Conservation (phyloP, 2,888 invertebrate genomes). For the Zaprionus lineosus region DNA sequence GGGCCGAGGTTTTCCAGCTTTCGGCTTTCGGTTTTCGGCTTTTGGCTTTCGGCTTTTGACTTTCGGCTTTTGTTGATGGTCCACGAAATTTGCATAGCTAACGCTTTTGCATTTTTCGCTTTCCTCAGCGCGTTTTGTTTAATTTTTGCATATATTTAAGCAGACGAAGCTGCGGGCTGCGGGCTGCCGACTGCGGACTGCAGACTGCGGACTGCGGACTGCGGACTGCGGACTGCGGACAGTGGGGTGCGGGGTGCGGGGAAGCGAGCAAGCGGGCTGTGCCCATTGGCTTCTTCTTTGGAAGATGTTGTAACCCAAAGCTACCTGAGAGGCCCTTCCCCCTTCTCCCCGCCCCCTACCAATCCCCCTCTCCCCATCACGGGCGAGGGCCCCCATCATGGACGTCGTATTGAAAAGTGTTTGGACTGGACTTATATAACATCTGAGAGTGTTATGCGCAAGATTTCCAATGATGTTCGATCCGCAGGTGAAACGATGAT, state of each 20-base stretch:
- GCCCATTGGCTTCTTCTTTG: conserved; percentile 48
- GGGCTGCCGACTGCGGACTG: no score
- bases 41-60: no score
- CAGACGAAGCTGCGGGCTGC: no score
- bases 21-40: no score
- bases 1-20: no score
- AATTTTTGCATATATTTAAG: no score
- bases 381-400: no score
- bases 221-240: no score
- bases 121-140: conserved; percentile 52
- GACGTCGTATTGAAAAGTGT: background rate
- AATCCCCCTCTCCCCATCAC: background rate
- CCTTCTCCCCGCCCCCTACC: background rate
- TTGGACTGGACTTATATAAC: background rate
- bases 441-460: background rate
- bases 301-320: conserved; percentile 51
- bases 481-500: no score
- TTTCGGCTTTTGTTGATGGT: conserved; percentile 5
- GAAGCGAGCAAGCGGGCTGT: background rate
- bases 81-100: conserved; percentile 55
- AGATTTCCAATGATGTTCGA: no score
- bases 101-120: conserved; percentile 64
- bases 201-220: no score
- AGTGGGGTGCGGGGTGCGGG: no score
- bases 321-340: background rate